These are phyloP conservation scores for Heliangelus exortis DNA, from an alignment of 2,797 vertebrate species.

Conservation along the genomic window DNA sequence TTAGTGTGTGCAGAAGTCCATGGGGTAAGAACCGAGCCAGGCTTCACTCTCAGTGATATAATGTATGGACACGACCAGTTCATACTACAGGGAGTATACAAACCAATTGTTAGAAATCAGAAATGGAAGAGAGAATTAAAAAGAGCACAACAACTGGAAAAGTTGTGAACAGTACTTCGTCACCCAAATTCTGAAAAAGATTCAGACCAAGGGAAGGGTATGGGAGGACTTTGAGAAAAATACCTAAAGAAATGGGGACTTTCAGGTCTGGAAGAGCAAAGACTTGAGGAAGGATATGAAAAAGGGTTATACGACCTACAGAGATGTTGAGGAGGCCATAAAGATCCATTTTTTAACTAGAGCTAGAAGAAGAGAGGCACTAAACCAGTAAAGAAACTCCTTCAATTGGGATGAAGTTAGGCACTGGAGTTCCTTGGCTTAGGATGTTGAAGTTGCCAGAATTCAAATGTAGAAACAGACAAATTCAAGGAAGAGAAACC, in stretches of 20 bases:
- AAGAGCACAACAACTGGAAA: not conserved
- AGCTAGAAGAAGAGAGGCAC: not conserved
- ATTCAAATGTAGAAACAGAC: not conserved
- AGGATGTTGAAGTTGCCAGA: not conserved
- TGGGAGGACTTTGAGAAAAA: not conserved
- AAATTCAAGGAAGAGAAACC: not conserved
- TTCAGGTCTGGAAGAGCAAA: not conserved
- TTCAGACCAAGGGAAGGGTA: not conserved
- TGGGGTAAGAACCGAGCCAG: not conserved
- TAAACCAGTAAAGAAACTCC: not conserved
- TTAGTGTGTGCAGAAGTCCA: not conserved
- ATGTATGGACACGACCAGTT: not conserved
- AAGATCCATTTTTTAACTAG: not conserved
- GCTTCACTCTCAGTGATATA: not conserved
- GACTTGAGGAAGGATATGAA: accelerated
- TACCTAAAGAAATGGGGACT: not conserved
- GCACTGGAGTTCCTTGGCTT: not conserved
- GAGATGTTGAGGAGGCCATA: not conserved
- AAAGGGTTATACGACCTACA: not conserved
- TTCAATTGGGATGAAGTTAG: not conserved
- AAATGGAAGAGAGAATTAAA: not conserved
- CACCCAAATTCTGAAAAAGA: not conserved
- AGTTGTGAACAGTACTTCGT: not conserved
- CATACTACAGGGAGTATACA: not conserved
- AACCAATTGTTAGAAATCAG: not conserved